A percentile compares a stretch with the other conserved stretches of the same genome.
These are phyloP conservation scores for Penaeus japonicus DNA, from an alignment of 1,140 invertebrate species.

Conservation along the genomic window DNA sequence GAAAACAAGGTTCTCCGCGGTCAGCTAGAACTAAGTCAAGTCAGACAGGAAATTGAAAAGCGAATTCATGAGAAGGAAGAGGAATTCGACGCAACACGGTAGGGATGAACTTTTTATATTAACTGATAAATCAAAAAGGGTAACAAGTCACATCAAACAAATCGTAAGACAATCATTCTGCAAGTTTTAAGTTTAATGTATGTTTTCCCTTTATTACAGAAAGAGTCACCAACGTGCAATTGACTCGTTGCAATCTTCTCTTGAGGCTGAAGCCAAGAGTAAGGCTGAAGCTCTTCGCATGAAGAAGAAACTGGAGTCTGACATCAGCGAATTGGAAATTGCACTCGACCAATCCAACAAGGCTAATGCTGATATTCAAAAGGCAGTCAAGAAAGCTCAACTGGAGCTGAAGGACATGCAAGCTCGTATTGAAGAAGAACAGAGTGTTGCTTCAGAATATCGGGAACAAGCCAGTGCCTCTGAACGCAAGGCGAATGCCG, in stretches of 20 bases:
- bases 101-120: constrained; percentile 64
- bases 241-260: constrained; percentile 69
- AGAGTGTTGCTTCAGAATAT: constrained; percentile 69
- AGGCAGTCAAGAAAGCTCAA: constrained; percentile 71
- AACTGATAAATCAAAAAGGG: too few relatives aligned
- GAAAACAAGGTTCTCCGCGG: constrained; percentile 48
- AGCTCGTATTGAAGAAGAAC: constrained; percentile 70
- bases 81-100: constrained; percentile 45
- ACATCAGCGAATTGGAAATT: constrained; percentile 48
- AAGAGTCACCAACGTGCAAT: constrained; percentile 94
- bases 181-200: too few relatives aligned
- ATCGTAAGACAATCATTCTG: too few relatives aligned
- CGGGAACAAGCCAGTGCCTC: constrained; percentile 73
- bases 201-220: constrained; percentile 68
- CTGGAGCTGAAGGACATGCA: constrained; percentile 62
- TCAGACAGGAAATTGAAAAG: constrained; percentile 47
- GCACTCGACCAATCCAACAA: constrained; percentile 47
- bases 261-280: constrained; percentile 70
- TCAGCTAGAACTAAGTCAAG: constrained; percentile 45
- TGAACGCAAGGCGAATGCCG: constrained; percentile 68
- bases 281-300: constrained; percentile 64
- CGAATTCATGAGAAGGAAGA: constrained; percentile 49
- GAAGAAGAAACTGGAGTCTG: constrained; percentile 50
- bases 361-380: constrained; percentile 46
- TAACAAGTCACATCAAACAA: too few relatives aligned